Evolutionary conservation across 2,113 vertebrate genomes (phyloP).

Genomic region (Glareola pratincola): DNA sequence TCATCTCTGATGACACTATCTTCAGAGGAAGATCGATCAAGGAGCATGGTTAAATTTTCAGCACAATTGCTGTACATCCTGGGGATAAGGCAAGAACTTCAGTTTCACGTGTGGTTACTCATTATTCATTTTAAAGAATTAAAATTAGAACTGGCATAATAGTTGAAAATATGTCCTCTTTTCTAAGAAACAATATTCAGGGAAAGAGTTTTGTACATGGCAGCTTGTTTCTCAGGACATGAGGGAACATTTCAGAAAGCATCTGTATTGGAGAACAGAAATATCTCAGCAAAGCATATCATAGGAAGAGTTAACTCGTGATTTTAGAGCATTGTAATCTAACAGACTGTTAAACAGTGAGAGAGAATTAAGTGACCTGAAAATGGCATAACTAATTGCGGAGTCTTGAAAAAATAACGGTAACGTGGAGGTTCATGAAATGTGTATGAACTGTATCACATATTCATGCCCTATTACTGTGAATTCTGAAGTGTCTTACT

Average conservation of each 20-base stretch:
- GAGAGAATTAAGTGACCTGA: slow-evolving; percentile 77
- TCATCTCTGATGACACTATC: background rate
- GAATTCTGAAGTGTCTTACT: slow-evolving; percentile 80
- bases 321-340: slow-evolving; percentile 68
- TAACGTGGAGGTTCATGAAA: slow-evolving; percentile 78
- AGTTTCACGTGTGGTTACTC: rapidly evolving
- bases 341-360: slow-evolving; percentile 73
- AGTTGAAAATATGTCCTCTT: background rate
- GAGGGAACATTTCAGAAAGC: background rate
- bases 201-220: background rate
- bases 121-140: background rate
- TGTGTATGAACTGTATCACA: slow-evolving; percentile 80
- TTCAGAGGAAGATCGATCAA: background rate
- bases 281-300: background rate
- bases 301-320: slow-evolving; percentile 54
- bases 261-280: slow-evolving; percentile 23
- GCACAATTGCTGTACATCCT: background rate
- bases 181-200: background rate
- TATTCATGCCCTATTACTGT: slow-evolving; percentile 81
- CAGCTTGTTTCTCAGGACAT: background rate
- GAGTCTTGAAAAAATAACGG: slow-evolving; percentile 65
- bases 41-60: background rate
- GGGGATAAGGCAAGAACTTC: background rate
- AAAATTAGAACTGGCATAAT: background rate
- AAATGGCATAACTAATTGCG: slow-evolving; percentile 79